Base-by-base conservation (phyloP, 2,113 vertebrate genomes). In the Nycticebus coucang region DNA sequence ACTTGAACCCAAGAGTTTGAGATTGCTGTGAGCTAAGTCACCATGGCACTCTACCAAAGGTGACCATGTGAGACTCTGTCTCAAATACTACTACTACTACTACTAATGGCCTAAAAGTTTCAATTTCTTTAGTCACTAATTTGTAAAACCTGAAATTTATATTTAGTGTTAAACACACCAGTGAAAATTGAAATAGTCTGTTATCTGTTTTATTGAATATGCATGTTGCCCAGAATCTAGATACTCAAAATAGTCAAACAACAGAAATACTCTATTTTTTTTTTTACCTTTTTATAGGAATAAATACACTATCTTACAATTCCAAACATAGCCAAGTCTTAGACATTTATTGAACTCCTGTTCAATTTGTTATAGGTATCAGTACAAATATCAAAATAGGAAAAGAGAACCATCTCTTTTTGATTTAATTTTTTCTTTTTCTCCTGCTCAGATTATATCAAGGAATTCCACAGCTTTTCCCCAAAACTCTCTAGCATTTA, bases 401-500 rank as follows among this genome's bases (percentile, higher is more conserved):
- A 74, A 71, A 33, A 72, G 33, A 81, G 4, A 50, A 50, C 1
- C 6, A 21, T 37, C 33, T 79, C 62, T 78, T 87, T 10, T 19
- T 7, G 30, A 33, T 55, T 68, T 35, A 60, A 74, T 30, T 11
- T 50, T 50, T 15, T 33, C 45, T n/a, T 5, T 21, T 19, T 7
- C 8, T n/a, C 21, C 24, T 87, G 18, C 22, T 90, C 77, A 64
- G 14, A 2, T 66, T 66, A 66, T 13, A 66, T 30, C 3, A 60
- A 79, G 53, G 45, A 53, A 59, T 33, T 72, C 30, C 75, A 64
- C 1, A 50, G 33, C 28, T 60, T 86, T 78, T 74, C 59, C 60
- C 28, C 3, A 35, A 62, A 50, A 75, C 37, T 21, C 41, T 68
- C 12, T 30, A 3, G 2, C 50, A 91, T 50, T 97, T 97, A 98